These are phyloP conservation scores for Hydrozoanthus tunicans DNA, from an alignment of 64 coral and sea anemone species.

Conservation along the genomic window DNA sequence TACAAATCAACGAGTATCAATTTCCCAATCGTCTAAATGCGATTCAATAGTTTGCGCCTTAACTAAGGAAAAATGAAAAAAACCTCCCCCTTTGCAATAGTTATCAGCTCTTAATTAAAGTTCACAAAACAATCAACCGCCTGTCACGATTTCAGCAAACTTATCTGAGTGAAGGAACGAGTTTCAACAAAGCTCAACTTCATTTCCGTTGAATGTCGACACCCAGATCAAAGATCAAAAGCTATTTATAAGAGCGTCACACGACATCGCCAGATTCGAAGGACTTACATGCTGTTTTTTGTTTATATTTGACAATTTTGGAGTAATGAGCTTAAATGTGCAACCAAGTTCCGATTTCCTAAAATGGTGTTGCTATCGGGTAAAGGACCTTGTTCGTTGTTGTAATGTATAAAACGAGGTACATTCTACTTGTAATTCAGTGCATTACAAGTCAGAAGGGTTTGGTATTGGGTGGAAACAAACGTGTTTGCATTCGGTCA, in stretches of 20 bases:
- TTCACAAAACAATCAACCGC: too few relatives aligned
- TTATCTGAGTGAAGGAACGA: background rate
- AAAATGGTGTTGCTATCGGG: background rate
- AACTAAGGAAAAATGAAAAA: too few relatives aligned
- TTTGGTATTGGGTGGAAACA: background rate
- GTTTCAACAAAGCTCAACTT: background rate
- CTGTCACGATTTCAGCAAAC: too few relatives aligned
- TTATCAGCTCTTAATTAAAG: too few relatives aligned
- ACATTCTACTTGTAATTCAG: background rate
- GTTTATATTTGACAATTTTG: background rate
- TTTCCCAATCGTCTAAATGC: too few relatives aligned
- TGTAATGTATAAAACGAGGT: background rate
- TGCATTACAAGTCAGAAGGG: background rate
- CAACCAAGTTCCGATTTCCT: background rate
- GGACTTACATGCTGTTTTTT: background rate
- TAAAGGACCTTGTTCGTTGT: background rate
- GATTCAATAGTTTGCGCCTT: too few relatives aligned
- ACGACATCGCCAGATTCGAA: background rate
- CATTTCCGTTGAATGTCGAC: background rate
- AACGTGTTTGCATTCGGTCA: background rate
- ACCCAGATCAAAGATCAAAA: slow-evolving; percentile 50
- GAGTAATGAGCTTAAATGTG: background rate
- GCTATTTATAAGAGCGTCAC: background rate
- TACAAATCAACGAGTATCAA: too few relatives aligned
- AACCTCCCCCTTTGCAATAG: too few relatives aligned